A percentile compares a stretch with the other conserved stretches of the same genome.
Conservation (phyloP, 2,888 invertebrate genomes). For the Parasteatoda lunata region DNA sequence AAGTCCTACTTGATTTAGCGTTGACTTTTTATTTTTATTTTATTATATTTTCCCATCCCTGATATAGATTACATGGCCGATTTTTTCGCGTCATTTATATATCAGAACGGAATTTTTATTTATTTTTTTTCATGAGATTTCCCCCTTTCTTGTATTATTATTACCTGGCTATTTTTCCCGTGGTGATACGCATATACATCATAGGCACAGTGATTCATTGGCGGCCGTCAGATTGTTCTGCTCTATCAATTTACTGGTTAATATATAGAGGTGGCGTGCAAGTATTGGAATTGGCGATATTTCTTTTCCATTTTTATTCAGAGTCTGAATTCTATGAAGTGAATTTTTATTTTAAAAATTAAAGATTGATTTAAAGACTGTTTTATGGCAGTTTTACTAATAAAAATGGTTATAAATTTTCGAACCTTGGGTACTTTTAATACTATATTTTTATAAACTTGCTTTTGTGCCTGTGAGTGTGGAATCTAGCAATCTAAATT, state of each 20-base stretch:
- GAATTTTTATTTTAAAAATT: background rate
- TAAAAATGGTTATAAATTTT: no score
- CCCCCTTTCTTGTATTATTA: background rate
- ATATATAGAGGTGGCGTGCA: slow-evolving; percentile 53
- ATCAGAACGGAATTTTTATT: background rate
- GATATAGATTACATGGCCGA: slow-evolving; percentile 46
- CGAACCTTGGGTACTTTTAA: no score
- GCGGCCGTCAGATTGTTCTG: slow-evolving; percentile 31
- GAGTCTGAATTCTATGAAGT: background rate
- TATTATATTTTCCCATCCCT: slow-evolving; percentile 7
- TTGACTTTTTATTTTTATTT: slow-evolving; percentile 28
- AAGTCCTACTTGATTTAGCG: slow-evolving; percentile 50
- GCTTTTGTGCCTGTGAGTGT: no score
- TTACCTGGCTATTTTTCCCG: slow-evolving; percentile 3
- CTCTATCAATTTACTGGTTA: slow-evolving; percentile 52
- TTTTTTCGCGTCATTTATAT: slow-evolving; percentile 12
- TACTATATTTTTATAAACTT: no score
- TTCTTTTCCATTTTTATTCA: background rate
- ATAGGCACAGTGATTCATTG: slow-evolving; percentile 44
- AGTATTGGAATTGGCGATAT: background rate
- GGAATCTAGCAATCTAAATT: no score
- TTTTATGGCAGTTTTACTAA: no score
- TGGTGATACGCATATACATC: slow-evolving; percentile 8
- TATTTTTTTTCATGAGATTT: background rate
- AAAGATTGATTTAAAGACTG: no score